Conservation (phyloP, 2,888 invertebrate species). For the Lobophora halterata region DNA sequence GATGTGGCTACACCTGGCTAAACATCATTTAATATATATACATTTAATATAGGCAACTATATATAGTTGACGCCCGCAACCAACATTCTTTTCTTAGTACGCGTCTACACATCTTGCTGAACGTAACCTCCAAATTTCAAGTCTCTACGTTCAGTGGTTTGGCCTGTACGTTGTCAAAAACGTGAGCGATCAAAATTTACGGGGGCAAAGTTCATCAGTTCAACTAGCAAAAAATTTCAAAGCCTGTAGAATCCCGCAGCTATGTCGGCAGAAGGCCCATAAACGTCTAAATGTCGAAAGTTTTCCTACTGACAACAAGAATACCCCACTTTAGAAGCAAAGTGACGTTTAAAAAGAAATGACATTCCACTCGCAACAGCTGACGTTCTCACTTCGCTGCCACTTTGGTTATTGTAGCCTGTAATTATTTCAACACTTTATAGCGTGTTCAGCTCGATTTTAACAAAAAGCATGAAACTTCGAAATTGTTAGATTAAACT, state of each 20-base stretch:
- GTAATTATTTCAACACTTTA: constrained; percentile 57
- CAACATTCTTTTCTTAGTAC: too few species aligned
- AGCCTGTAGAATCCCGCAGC: constrained; percentile 41
- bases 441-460: constrained; percentile 48
- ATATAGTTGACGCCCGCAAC: too few species aligned
- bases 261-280: constrained; percentile 58
- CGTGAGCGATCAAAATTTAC: too few species aligned
- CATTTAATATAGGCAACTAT: too few species aligned
- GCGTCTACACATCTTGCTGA: too few species aligned
- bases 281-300: constrained; percentile 62
- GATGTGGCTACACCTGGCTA: too few species aligned
- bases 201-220: too few species aligned
- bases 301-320: constrained; percentile 54
- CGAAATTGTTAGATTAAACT: constrained; percentile 30
- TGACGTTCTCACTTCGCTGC: constrained; percentile 47
- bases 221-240: constrained; percentile 30
- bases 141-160: too few species aligned
- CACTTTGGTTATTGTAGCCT: constrained; percentile 56
- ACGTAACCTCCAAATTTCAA: too few species aligned
- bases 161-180: too few species aligned
- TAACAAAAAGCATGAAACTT: constrained; percentile 43
- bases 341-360: constrained; percentile 50
- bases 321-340: constrained; percentile 33
- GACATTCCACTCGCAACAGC: constrained; percentile 51
- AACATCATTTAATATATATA: too few species aligned